Evolutionary conservation across 2,888 invertebrate genomes (phyloP), one percentile per base, ranked within the genome.

Genomic region (Diadegma fenestrale): DNA sequence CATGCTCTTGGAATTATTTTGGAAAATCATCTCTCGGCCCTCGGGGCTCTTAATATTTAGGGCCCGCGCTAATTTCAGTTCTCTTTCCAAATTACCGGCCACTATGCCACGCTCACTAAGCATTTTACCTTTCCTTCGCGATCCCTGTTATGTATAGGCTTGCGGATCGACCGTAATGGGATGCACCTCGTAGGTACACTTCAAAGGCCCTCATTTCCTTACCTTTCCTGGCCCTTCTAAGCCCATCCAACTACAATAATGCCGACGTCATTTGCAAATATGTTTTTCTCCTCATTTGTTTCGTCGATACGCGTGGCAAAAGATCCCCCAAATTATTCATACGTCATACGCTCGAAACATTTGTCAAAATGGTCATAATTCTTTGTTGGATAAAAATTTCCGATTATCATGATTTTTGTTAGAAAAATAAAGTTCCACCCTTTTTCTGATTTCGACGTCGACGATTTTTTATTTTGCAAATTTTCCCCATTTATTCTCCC

Each of bases 1-100:
- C 66, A 61, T 66, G 48, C 76, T 87, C 88, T 87, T 90, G 89
- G 88, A 89, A 84, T 89, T 91, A 91, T 93, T 93, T 93, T 91
- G 92, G 93, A 93, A 93, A 93, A 93, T 93, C 93, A 92, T 93
- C 92, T 90, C 89, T 90, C 89, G 89, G 89, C 48, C 72, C 88
- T 90, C 91, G 92, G 92, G 92, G 92, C 90, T 91, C 91, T 90
- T n/a, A n/a, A n/a, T n/a, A n/a, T n/a, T 89, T 58, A 58, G 26
- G 26, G 33, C 45, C 71, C 30, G 51, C 30, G 93, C 92, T 93
- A 93, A 93, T 93, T 93, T 92, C 87, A 87, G 87, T 82, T 78
- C 88, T 88, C 84, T 83, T 80, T 85, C 89, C 85, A 92, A 92
- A 93, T 93, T 92, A 92, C 89, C 90, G 89, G 88, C 90, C 66